These are phyloP conservation scores for Melopsittacus undulatus DNA, from an alignment of 2,797 vertebrate genomes.

Conservation along the genomic window DNA sequence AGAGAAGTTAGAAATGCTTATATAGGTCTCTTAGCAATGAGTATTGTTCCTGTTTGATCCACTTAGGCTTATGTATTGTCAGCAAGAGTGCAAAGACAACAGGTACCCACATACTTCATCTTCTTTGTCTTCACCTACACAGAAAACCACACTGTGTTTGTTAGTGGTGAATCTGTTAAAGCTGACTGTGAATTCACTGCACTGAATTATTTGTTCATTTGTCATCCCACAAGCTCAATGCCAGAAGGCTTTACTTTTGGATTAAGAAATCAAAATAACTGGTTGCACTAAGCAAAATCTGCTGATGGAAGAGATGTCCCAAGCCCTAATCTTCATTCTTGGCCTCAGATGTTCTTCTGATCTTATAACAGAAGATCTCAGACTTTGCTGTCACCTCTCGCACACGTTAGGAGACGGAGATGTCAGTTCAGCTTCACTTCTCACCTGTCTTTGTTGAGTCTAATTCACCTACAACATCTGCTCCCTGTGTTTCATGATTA, in stretches of 20 bases:
- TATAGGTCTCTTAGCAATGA: slow-evolving; percentile 20
- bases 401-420: background rate
- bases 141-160: background rate
- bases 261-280: slow-evolving; percentile 45
- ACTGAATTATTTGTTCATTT: background rate
- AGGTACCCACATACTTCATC: background rate
- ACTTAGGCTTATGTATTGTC: slow-evolving; percentile 58
- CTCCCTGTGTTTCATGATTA: background rate
- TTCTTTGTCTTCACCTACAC: background rate
- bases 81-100: slow-evolving; percentile 49
- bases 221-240: background rate
- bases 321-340: background rate
- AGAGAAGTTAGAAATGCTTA: slow-evolving; percentile 25
- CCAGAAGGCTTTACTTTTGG: slow-evolving; percentile 36
- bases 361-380: background rate
- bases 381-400: background rate
- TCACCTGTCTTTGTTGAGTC: slow-evolving; percentile 22
- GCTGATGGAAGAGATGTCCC: background rate
- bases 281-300: slow-evolving; percentile 7
- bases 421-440: slow-evolving; percentile 52
- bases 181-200: background rate
- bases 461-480: slow-evolving; percentile 28
- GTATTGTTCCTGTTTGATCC: slow-evolving; percentile 55
- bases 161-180: background rate
- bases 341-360: background rate